Evolutionary conservation across 2,888 invertebrate genomes (phyloP), one percentile per base, ranked within the genome.

Genomic region (Trachelus troglodyta): DNA sequence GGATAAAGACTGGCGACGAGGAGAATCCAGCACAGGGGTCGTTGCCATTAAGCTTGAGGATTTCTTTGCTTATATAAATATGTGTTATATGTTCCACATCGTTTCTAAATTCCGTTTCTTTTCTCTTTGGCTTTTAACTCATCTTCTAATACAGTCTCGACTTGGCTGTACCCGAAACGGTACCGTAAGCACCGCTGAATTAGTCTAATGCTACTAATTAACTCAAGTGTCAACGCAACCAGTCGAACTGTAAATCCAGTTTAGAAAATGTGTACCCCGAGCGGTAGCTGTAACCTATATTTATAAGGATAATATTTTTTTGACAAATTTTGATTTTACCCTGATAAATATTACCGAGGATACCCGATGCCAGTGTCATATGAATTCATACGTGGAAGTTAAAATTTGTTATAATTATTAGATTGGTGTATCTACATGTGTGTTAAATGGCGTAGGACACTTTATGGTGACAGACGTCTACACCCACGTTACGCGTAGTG

Each of bases 31-130:
- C 83, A 83, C 82, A 84, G 87, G 87, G 89, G 88, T 89, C 89
- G 90, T 88, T 89, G 89, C 87, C 87, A 85, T 87, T 85, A 82
- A 84, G 87, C 84, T 85, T 84, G 84, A 83, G 82, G 15, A 23
- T 56, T 56, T 56, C 23, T 56, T 56, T 56, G 23, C 56, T 56
- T 56, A 23, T 37, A 37, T 12, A 37, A 3, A 15, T 40, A 6
- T 0, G 40, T 15, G 4, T 15, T 15, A 9, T 23, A 23, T 0
- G 40, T 68, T 75, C 34, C 30, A 31, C 78, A 69, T 68, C 35
- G 73, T 74, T 31, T 11, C 12, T 56, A 33, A 34, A 11, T 33
- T 40, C 12, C 31, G 83, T 84, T 83, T 85, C 79, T 79, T 75
- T 79, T 81, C 79, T 80, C 77, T 79, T 79, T 35, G 79, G 75